Evolutionary conservation across 2,113 vertebrate species (phyloP).

Genomic region (Gallinago undulata): DNA sequence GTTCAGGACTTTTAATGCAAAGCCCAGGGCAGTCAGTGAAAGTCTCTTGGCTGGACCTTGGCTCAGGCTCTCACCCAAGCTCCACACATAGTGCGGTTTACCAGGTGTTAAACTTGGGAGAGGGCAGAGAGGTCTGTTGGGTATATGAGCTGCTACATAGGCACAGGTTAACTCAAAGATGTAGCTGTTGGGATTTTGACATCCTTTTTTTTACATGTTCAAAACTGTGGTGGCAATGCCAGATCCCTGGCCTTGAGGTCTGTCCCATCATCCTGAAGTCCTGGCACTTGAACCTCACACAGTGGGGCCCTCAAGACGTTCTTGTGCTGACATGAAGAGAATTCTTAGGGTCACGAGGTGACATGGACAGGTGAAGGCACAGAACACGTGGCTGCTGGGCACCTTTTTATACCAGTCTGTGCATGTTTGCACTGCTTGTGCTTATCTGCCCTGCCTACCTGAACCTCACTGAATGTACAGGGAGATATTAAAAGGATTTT

Average conservation of each 20-base stretch:
- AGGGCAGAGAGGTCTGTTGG: neutral
- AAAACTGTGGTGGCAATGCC: neutral
- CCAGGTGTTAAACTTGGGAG: neutral
- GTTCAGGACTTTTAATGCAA: neutral
- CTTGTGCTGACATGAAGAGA: neutral
- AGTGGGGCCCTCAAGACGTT: neutral
- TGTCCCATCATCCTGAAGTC: neutral
- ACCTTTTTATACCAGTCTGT: neutral
- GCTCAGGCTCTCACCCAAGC: neutral
- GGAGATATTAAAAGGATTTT: neutral
- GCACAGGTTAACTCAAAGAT: neutral
- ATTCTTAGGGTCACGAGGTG: neutral
- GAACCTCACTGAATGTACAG: neutral
- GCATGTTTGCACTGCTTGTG: neutral
- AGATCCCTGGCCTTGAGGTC: neutral
- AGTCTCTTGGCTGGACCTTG: neutral
- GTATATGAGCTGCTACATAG: rapidly evolving
- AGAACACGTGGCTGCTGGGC: too few species aligned
- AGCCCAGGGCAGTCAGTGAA: neutral
- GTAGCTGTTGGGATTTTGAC: neutral
- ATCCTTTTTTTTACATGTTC: neutral
- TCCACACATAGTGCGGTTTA: neutral
- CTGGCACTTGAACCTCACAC: neutral
- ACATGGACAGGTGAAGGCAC: neutral
- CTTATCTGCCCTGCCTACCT: neutral